phyloP scores from a whole-genome alignment of 2,797 vertebrate species.

The Microhierax caerulescens region DNA sequence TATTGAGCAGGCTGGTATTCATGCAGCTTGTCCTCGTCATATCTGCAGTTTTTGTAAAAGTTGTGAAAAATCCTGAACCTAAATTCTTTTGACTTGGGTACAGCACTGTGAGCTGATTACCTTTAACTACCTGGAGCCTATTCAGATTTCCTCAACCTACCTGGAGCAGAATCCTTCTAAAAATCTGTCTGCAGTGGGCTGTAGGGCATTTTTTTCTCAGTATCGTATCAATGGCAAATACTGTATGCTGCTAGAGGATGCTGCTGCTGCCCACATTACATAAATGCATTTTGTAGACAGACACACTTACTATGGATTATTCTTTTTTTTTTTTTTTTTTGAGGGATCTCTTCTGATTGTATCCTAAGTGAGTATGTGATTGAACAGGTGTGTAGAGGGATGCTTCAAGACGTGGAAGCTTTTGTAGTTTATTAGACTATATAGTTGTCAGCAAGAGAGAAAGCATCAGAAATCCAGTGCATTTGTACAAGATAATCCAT shows the following conservation, averaged over 20 bases:
- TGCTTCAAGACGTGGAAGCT: neutral
- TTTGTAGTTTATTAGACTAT: neutral
- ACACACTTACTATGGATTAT: neutral
- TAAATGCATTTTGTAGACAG: neutral
- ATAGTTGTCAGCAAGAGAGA: neutral
- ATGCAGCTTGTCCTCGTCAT: neutral
- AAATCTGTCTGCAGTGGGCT: neutral
- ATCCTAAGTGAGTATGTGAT: neutral
- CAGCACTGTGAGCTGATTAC: neutral
- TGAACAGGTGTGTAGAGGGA: neutral
- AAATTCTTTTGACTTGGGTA: neutral
- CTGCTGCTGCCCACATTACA: neutral
- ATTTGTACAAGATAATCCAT: neutral
- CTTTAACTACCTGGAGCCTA: neutral
- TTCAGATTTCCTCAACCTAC: neutral
- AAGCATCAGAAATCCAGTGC: neutral
- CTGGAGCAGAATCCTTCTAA: neutral
- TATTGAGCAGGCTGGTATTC: neutral
- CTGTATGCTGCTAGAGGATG: neutral
- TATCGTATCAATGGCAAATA: neutral
- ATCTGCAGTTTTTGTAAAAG: neutral
- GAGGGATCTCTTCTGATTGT: neutral
- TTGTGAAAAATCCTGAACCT: neutral
- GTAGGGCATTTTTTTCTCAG: neutral
- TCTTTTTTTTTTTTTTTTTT: neutral